phyloP scores from a whole-genome alignment of 2,113 vertebrate genomes.

The Gopherus evgoodei region DNA sequence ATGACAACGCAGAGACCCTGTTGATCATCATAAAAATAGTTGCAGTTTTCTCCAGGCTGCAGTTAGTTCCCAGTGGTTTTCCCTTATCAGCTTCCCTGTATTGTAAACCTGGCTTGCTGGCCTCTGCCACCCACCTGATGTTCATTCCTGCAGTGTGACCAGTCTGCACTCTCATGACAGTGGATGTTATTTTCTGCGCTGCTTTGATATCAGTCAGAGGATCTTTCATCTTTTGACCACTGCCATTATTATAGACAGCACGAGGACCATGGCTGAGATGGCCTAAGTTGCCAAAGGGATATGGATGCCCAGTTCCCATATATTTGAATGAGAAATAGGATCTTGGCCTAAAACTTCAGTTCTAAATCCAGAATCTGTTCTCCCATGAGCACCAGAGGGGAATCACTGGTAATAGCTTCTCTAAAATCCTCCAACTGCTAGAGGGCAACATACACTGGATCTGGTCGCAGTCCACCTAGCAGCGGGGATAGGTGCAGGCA shows the following conservation, averaged over 20 bases:
- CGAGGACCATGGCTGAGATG: accelerated
- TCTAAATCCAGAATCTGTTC: neutral
- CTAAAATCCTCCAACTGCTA: neutral
- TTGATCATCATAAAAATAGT: constrained; percentile 21
- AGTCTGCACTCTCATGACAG: neutral
- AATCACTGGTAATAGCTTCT: neutral
- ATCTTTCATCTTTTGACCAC: neutral
- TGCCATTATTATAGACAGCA: neutral
- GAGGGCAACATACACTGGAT: neutral
- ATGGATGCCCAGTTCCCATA: accelerated
- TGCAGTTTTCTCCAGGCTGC: neutral
- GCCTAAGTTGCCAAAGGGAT: accelerated
- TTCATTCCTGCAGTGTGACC: neutral
- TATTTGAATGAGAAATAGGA: neutral
- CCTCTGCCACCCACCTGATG: neutral
- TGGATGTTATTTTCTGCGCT: neutral
- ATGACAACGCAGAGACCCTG: constrained; percentile 61
- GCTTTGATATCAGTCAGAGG: neutral
- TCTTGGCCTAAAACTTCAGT: neutral
- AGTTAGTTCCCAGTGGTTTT: neutral
- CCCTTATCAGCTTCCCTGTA: neutral
- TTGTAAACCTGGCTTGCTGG: neutral
- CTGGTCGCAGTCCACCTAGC: neutral
- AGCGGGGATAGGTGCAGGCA: neutral
- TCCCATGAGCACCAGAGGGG: neutral